Percentiles rank a stretch among this genome's conserved stretches.
Conservation (phyloP, 2,888 invertebrate species). For the Sesia bembeciformis region DNA sequence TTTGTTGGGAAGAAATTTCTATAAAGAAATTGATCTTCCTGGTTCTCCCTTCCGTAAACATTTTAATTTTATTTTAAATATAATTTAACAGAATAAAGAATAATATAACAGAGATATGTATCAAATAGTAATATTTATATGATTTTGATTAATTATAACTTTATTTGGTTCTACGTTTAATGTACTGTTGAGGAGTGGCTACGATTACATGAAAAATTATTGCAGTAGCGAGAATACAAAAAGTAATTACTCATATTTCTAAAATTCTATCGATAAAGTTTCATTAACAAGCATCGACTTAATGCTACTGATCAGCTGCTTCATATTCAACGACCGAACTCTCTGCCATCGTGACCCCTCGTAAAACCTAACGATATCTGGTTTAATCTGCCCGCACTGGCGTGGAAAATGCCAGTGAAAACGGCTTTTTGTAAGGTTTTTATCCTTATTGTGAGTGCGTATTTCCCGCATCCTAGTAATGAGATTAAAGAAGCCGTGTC, state of each 20-base stretch:
- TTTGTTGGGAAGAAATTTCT: too few relatives aligned
- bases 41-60: too few relatives aligned
- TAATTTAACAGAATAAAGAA: too few relatives aligned
- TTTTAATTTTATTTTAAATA: too few relatives aligned
- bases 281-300: slow-evolving; percentile 1
- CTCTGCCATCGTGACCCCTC: slow-evolving; percentile 4
- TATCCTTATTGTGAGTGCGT: neutral
- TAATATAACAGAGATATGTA: too few relatives aligned
- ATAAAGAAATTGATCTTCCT: too few relatives aligned
- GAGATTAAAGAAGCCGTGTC: too few relatives aligned
- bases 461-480: neutral
- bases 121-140: too few relatives aligned
- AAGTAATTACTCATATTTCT: neutral
- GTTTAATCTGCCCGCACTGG: slow-evolving; percentile 3
- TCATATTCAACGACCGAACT: slow-evolving; percentile 4
- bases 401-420: neutral
- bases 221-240: neutral
- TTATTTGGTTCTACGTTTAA: too few relatives aligned
- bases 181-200: too few relatives aligned
- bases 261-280: neutral
- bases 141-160: too few relatives aligned
- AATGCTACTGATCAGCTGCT: slow-evolving; percentile 1
- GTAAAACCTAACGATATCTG: slow-evolving; percentile 5
- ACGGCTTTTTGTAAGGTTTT: neutral
- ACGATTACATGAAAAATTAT: too few relatives aligned